phyloP scores from a whole-genome alignment of 2,113 vertebrate species.

The Perca fluviatilis region DNA sequence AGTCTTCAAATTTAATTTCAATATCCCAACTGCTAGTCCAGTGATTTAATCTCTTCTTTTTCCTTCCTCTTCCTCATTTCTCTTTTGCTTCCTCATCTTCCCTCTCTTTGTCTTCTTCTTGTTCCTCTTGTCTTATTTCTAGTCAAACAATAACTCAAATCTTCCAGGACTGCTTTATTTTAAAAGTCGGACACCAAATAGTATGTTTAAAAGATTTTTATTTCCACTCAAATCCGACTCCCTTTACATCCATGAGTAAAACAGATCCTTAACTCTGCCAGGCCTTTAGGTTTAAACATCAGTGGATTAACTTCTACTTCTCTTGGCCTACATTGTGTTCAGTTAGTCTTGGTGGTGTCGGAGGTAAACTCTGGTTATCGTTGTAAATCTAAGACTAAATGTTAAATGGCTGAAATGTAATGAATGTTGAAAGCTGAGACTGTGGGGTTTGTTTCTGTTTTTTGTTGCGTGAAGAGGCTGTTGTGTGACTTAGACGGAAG shows the following conservation, averaged over 20 bases:
- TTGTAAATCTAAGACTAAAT: background rate
- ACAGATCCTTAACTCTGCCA: background rate
- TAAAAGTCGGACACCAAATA: background rate
- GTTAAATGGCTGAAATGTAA: slow-evolving; percentile 14
- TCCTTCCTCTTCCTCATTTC: slow-evolving; percentile 10
- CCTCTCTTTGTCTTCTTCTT: background rate
- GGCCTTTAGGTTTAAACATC: background rate
- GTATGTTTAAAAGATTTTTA: background rate
- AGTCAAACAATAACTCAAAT: background rate
- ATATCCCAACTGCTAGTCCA: background rate
- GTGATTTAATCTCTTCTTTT: background rate
- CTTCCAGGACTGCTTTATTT: background rate
- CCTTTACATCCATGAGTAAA: background rate
- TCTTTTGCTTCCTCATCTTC: background rate
- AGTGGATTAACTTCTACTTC: background rate
- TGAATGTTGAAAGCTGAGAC: background rate
- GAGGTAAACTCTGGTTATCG: background rate
- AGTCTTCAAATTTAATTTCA: too few species aligned
- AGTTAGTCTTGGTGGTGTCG: background rate
- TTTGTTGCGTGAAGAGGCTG: background rate
- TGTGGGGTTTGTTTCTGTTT: background rate
- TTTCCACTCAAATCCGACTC: background rate
- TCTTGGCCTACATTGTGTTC: background rate
- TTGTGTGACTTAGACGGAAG: background rate
- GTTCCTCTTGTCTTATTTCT: background rate